Base-by-base conservation (phyloP, 2,888 invertebrate species). In the Eumerus sabulonum region DNA sequence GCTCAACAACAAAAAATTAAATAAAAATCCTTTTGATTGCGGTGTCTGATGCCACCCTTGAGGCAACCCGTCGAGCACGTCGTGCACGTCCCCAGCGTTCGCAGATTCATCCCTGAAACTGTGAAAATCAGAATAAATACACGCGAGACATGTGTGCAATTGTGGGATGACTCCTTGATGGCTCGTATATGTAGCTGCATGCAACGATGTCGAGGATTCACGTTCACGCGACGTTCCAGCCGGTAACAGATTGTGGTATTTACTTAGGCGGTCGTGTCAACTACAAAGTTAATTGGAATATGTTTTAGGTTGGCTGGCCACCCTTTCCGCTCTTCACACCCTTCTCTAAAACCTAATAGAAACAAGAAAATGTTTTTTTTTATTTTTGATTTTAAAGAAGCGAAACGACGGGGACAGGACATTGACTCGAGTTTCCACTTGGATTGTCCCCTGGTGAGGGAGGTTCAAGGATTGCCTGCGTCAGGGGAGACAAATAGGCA, bases 241-340 rank as follows among this genome's bases (percentile, higher is more conserved):
- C 51, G 63, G 73, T 64, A 79, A 79, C 79, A 79, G 79, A 79
- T 74, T 79, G 79, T 16, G 79, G 79, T 79, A 64, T 79, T 79
- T 79, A 79, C 74, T 70, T 74, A 74, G 74, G 64, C 73, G 68
- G 50, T 54, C 73, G 74, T 79, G 79, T 79, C 79, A 79, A 79
- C 79, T 74, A 79, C 74, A 79, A 79, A 79, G 68, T 79, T 79
- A 79, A 79, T 79, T 79, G 79, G 79, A 79, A 79, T 79, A 70
- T 79, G 68, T 74, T 79, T 70, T 59, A 48, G 59, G 64, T 64
- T 70, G 68, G 68, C 27, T 27, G 7, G 3, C 2, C 27, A 27
- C 27, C 27, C 27, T 27, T 27, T 4, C 27, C 27, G 27, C 27
- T 27, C 27, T 2, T 27, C 27, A 27, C 2, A 27, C 27, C 27